Evolutionary conservation across 1,140 invertebrate species (phyloP).

Genomic region (Lethocerus indicus): DNA sequence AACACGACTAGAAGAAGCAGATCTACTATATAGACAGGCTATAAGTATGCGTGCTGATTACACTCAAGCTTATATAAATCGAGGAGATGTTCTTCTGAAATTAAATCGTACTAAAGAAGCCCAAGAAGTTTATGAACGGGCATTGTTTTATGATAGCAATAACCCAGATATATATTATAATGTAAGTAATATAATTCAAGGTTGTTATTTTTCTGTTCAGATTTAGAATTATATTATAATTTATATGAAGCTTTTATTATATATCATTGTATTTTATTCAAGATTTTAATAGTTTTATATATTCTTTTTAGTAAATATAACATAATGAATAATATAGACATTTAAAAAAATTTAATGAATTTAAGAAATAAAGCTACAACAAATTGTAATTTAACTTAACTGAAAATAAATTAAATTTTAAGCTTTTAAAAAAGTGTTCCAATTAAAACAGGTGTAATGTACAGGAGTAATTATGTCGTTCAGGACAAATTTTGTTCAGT

Average conservation of each 20-base stretch:
- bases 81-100: constrained; percentile 90
- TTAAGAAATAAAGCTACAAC: no score
- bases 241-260: not conserved
- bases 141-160: constrained; percentile 78
- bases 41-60: constrained; percentile 96
- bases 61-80: constrained; percentile 92
- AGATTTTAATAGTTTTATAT: not conserved
- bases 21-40: constrained; percentile 77
- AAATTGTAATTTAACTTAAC: no score
- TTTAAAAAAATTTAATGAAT: no score
- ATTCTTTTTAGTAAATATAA: not conserved
- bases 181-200: constrained; percentile 36
- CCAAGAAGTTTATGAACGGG: constrained; percentile 85
- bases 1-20: constrained; percentile 81
- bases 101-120: constrained; percentile 88
- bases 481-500: no score
- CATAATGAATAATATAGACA: no score
- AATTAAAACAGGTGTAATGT: no score
- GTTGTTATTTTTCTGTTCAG: not conserved
- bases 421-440: no score
- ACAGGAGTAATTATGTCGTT: no score
- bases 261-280: not conserved
- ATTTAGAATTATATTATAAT: not conserved
- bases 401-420: no score
- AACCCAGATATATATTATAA: constrained; percentile 98